Base-by-base conservation (phyloP, 2,113 vertebrate species). In the Heptranchias perlo region DNA sequence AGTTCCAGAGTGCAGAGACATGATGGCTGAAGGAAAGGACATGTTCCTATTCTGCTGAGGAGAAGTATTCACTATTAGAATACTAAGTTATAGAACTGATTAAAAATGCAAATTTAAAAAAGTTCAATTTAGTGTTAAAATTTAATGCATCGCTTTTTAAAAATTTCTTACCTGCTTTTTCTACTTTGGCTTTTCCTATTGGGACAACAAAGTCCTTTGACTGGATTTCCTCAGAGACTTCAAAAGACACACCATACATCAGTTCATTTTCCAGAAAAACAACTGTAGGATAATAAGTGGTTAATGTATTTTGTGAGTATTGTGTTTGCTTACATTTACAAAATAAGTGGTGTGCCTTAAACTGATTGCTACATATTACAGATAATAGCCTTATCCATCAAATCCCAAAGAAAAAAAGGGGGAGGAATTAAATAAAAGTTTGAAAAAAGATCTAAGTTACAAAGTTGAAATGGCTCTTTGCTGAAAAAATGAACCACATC, bases 141-240 rank as follows among this genome's bases (percentile, higher is more conserved):
- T 65, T 54, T 23, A 58, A 35, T 61, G 31, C 25, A 1, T 3
- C 47, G 54, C 44, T 89, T 54, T 31, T 8, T 96, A 39, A 54
- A 8, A 2, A 58, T 2, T 78, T 28, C 97, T 97, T 97, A 99
- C 99, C 99, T 98, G 96, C 97, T 96, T 97, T 98, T 97, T 99
- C 99, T 39, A 99, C 61, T 97, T 99, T 99, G 96, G 99, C 99
- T 97, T 99, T 99, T 97, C 99, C 99, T 96, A 99, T 99, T 73
- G 99, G 99, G 97, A 99, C 28, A 96, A 98, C 67, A 76, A 99
- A 99, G 96, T 99, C 99, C 98, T 99, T 99, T 89, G 99, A 98
- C 96, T 98, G 98, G 0, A 97, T 97, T 96, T 99, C 98, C 52
- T 98, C 98, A 0, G 99, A 98, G 97, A 99, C 96, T 97, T 99